These are phyloP conservation scores for Hetaerina americana DNA, from an alignment of 1,140 invertebrate genomes.

Conservation along the genomic window DNA sequence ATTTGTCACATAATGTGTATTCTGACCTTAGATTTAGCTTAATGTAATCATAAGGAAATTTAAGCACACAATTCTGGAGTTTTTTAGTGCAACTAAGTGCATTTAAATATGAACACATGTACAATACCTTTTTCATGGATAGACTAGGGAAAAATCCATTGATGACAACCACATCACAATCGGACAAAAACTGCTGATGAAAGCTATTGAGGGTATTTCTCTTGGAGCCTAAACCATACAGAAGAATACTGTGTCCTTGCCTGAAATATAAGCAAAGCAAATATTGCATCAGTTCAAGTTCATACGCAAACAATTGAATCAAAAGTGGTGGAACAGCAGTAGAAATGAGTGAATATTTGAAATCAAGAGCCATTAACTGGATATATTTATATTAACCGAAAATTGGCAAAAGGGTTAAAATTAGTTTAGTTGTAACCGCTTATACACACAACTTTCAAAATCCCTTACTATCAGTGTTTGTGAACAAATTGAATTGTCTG, in stretches of 20 bases:
- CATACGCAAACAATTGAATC: no score
- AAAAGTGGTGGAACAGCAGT: no score
- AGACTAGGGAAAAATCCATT: conserved; percentile 89
- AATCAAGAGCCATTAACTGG: no score
- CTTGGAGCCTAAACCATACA: conserved; percentile 87
- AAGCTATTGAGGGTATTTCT: conserved; percentile 62
- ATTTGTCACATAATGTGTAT: neutral
- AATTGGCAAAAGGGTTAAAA: no score
- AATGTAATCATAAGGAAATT: neutral
- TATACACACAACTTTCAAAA: no score
- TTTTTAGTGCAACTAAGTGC: neutral
- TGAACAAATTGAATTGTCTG: no score
- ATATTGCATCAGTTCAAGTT: no score
- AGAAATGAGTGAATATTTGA: no score
- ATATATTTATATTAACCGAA: no score
- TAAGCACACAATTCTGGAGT: neutral
- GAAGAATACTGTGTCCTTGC: conserved; percentile 69
- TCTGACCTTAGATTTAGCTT: neutral
- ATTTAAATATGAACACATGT: conserved; percentile 5
- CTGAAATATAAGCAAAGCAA: no score
- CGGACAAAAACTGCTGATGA: conserved; percentile 45
- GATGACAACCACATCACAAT: conserved; percentile 56
- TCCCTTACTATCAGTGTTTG: no score
- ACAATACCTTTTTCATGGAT: conserved; percentile 59
- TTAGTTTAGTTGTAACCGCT: no score